These are phyloP conservation scores for Pavo muticus DNA, from an alignment of 2,113 vertebrate species.

Conservation along the genomic window DNA sequence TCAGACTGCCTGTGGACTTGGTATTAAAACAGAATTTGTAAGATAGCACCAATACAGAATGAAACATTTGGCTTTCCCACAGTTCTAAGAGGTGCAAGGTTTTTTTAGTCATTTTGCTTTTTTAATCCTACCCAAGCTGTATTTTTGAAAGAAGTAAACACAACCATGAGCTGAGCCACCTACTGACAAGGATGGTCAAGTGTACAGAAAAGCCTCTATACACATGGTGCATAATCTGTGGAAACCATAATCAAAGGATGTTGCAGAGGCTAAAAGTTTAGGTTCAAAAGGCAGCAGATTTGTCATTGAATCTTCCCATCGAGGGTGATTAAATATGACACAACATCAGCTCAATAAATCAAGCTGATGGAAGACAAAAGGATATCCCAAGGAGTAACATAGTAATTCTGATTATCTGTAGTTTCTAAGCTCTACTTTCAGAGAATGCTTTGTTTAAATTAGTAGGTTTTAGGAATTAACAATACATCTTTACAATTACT, in stretches of 20 bases:
- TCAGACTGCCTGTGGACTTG: too few species aligned
- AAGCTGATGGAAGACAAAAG: neutral
- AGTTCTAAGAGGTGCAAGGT: neutral
- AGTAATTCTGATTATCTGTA: neutral
- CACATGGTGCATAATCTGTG: neutral
- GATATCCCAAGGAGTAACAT: neutral
- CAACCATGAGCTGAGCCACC: neutral
- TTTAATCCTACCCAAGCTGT: neutral
- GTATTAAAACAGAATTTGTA: neutral
- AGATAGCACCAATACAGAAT: neutral
- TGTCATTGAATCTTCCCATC: neutral
- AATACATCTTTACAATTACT: neutral
- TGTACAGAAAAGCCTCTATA: neutral
- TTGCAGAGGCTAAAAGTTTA: neutral
- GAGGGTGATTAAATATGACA: neutral
- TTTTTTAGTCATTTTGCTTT: neutral
- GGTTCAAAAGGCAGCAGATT: neutral
- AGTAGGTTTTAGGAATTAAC: neutral
- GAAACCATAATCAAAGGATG: neutral
- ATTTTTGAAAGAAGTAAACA: neutral
- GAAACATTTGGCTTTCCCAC: neutral
- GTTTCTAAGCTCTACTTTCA: neutral
- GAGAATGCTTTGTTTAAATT: neutral
- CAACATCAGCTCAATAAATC: neutral
- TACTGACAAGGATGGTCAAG: neutral